phyloP scores from a whole-genome alignment of 2,797 vertebrate genomes.

The Xiphorhynchus erythropygius region DNA sequence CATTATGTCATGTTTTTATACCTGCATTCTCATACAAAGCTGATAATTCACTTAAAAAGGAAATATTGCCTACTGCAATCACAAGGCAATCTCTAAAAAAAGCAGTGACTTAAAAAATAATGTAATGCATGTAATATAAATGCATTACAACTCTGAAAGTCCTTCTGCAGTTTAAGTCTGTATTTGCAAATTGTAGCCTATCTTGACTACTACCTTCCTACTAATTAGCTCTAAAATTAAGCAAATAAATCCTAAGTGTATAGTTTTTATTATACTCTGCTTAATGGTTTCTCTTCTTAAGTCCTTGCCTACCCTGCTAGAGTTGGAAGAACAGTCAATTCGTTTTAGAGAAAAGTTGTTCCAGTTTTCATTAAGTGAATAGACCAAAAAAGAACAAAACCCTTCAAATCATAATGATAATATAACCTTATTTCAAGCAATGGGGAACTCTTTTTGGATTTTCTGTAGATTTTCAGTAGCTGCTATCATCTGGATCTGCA shows the following conservation, averaged over 20 bases:
- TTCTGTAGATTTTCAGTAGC: background rate
- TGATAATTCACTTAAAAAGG: background rate
- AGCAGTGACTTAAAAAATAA: background rate
- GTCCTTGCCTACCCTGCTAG: background rate
- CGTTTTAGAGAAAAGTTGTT: background rate
- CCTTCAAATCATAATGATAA: background rate
- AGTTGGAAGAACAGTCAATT: background rate
- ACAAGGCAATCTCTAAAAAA: background rate
- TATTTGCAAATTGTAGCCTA: background rate
- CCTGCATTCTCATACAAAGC: background rate
- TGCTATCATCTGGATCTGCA: background rate
- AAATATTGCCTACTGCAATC: background rate
- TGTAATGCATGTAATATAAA: background rate
- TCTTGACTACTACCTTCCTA: background rate
- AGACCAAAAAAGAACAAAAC: background rate
- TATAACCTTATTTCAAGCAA: background rate
- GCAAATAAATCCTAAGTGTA: background rate
- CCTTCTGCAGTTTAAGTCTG: background rate
- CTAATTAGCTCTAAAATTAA: background rate
- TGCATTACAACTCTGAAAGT: background rate
- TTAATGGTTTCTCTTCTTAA: background rate
- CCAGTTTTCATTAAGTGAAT: background rate
- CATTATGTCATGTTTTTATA: background rate
- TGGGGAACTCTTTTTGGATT: no score
- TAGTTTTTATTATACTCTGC: background rate